Conservation (phyloP, 2,888 invertebrate species). For the Gerosis bhagava region DNA sequence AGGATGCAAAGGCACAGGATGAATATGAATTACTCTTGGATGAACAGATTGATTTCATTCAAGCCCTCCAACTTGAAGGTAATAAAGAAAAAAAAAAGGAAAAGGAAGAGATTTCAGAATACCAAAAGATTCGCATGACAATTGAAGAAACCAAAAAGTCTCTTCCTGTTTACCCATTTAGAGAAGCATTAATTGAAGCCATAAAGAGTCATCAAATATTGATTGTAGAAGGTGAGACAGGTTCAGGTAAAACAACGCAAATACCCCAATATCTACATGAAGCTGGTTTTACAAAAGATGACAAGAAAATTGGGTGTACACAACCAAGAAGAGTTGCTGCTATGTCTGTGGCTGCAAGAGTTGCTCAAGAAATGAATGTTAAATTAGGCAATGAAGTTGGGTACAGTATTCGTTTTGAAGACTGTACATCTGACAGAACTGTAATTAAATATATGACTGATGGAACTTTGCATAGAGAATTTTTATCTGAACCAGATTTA, state of each 20-base stretch:
- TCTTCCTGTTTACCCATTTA: slow-evolving; percentile 96
- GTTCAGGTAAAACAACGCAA: slow-evolving; percentile 99
- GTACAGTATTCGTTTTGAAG: slow-evolving; percentile 98
- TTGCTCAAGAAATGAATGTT: slow-evolving; percentile 98
- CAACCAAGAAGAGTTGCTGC: slow-evolving; percentile 99
- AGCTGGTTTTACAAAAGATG: slow-evolving; percentile 92
- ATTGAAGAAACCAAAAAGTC: slow-evolving; percentile 96
- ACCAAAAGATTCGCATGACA: slow-evolving; percentile 86
- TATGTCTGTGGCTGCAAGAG: slow-evolving; percentile 99
- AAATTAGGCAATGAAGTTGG: slow-evolving; percentile 97
- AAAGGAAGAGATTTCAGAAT: slow-evolving; percentile 85
- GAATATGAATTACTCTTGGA: slow-evolving; percentile 97
- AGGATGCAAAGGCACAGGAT: slow-evolving; percentile 88
- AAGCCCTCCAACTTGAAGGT: slow-evolving; percentile 92
- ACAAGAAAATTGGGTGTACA: slow-evolving; percentile 97
- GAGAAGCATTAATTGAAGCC: slow-evolving; percentile 93
- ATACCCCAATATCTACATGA: slow-evolving; percentile 99
- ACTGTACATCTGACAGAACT: slow-evolving; percentile 98
- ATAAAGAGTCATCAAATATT: slow-evolving; percentile 94
- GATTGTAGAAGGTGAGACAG: slow-evolving; percentile 99
- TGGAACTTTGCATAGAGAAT: slow-evolving; percentile 98
- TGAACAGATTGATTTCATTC: slow-evolving; percentile 99
- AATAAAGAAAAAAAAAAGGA: slow-evolving; percentile 79
- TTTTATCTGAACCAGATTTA: slow-evolving; percentile 97
- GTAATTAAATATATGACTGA: slow-evolving; percentile 99